Base-by-base conservation (phyloP, 2,888 invertebrate genomes). In the Parascotia fuliginaria region DNA sequence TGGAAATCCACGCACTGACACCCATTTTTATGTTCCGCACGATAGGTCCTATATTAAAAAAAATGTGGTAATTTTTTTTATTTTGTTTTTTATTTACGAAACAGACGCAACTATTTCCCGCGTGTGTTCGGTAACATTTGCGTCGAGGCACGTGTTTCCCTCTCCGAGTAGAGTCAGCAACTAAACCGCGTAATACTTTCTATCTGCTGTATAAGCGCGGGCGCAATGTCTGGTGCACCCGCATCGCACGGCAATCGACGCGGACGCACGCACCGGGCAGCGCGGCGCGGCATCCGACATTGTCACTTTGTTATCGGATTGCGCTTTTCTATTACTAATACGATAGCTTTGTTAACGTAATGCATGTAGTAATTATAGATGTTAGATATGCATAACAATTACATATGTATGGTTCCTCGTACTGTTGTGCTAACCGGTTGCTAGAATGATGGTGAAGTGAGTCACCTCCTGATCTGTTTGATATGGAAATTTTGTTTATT, bases 31-130 rank as follows among this genome's bases (percentile, higher is more conserved):
- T 63, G 70, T 68, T 72, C 58, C 65, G 67, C 75, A 79, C 79
- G 63, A 61, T 60, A 64, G 57, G 50, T 62, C 55, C 43, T 61
- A 49, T 55, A 41, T 50, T 55, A 41, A 37, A 53, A 60, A 56
- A 49, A 61, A 63, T 50, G 52, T 47, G 57, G 15, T 27, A 27
- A 32, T 29, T 32, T 27, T 37, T 42, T 24, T 34, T 29, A 44
- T 29, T 40, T 38, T 58, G 9, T 49, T 59, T 70, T 66, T 72
- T 57, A 70, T 76, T 74, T 68, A 79, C 79, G 76, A 70, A 50
- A 62, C 52, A 61, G 85, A 88, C 89, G 90, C 87, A 90, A 90
- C 89, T 89, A 85, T 87, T 87, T 83, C 81, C 88, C 89, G 89
- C 88, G 84, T 81, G 70, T 66, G 75, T 63, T 77, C 85, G 89